Percentiles rank a stretch among this genome's conserved stretches.
Conservation (phyloP, 2,113 vertebrate genomes). For the Tapirus terrestris region DNA sequence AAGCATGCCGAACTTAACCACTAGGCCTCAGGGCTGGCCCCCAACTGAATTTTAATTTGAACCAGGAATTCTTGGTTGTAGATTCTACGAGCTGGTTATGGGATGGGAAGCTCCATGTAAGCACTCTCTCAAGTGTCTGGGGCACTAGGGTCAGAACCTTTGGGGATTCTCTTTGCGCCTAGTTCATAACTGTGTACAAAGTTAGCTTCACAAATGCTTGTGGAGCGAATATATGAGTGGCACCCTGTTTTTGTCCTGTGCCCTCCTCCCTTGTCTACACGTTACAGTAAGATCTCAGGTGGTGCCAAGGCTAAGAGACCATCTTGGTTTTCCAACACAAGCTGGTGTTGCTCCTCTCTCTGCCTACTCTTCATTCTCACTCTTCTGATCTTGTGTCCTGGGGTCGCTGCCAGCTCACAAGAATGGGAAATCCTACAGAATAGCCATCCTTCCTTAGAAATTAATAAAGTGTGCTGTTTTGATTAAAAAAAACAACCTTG, state of each 20-base stretch:
- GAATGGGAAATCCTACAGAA: conserved; percentile 22
- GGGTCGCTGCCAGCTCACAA: background rate
- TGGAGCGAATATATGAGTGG: background rate
- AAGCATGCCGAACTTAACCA: too few species aligned
- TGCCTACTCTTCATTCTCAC: background rate
- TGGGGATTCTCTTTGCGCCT: background rate
- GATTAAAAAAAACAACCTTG: background rate
- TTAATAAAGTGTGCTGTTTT: conserved; percentile 1
- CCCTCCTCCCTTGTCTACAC: background rate
- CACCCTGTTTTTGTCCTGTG: background rate
- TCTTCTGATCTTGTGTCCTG: conserved; percentile 7
- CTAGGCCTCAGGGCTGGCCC: too few species aligned
- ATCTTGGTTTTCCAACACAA: background rate
- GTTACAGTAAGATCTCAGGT: background rate
- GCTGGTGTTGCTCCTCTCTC: background rate
- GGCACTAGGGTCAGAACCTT: background rate
- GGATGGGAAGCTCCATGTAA: background rate
- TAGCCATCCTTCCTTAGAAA: conserved; percentile 10
- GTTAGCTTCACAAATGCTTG: background rate
- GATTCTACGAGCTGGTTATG: background rate
- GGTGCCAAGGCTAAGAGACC: background rate
- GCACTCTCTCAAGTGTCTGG: background rate
- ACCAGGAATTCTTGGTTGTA: background rate
- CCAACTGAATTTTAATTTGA: conserved; percentile 32
- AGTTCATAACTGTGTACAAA: background rate